Percentiles rank a stretch among this genome's conserved stretches.
Conservation (phyloP, 2,113 vertebrate species). For the Hydrochoerus hydrochaeris region DNA sequence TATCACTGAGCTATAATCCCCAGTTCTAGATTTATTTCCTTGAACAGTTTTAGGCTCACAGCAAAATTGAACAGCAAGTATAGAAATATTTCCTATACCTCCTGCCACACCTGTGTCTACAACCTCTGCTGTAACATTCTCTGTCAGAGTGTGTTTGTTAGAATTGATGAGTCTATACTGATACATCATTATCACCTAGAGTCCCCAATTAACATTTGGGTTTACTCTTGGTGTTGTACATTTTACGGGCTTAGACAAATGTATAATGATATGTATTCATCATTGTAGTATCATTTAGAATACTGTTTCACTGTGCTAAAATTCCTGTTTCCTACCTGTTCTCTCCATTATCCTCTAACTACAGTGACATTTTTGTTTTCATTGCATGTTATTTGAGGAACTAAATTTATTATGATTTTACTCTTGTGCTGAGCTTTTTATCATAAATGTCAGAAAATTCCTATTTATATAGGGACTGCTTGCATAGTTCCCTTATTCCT, state of each 20-base stretch:
- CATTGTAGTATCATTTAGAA: neutral
- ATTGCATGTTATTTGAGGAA: slow-evolving; percentile 6
- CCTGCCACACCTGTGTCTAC: no score
- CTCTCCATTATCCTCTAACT: neutral
- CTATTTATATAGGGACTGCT: neutral
- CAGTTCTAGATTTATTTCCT: neutral
- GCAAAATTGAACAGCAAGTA: neutral
- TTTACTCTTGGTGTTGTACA: neutral
- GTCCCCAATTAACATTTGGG: neutral
- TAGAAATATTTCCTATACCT: neutral
- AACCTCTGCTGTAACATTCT: neutral
- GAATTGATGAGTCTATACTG: neutral
- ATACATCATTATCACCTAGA: no score
- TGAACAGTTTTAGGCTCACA: neutral
- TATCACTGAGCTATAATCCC: neutral
- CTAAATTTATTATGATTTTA: neutral
- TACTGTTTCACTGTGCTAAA: neutral
- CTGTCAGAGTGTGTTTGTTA: neutral
- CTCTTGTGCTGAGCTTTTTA: slow-evolving; percentile 1
- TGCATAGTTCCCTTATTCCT: neutral
- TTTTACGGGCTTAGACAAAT: neutral
- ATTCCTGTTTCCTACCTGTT: neutral
- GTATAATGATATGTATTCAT: neutral
- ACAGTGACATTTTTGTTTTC: neutral
- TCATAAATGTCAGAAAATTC: neutral